Evolutionary conservation across 2,113 vertebrate genomes (phyloP).

Genomic region (Manacus vitellinus): DNA sequence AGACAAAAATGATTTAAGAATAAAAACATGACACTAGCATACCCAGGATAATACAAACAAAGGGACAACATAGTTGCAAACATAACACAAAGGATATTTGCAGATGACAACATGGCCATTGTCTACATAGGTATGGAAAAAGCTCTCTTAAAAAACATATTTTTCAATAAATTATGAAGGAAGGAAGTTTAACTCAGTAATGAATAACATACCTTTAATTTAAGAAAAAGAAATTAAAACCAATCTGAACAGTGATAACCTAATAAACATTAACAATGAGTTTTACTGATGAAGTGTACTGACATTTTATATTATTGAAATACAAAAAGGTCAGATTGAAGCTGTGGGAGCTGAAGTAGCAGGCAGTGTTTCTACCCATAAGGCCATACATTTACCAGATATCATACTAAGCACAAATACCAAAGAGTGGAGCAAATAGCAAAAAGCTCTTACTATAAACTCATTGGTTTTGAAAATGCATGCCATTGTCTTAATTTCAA

Average conservation of each 20-base stretch:
- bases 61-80: not conserved
- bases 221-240: not conserved
- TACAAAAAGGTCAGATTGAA: not conserved
- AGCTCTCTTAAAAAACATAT: not conserved
- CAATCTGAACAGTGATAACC: not conserved
- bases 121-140: not conserved
- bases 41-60: not conserved
- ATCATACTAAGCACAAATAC: not conserved
- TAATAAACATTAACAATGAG: not conserved
- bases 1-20: slow-evolving; percentile 41
- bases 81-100: not conserved
- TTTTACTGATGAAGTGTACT: not conserved
- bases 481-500: not conserved
- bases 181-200: not conserved
- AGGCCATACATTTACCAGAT: not conserved
- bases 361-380: not conserved
- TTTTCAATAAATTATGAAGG: not conserved
- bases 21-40: not conserved
- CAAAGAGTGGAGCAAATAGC: not conserved
- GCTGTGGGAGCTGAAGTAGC: not conserved
- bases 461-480: not conserved
- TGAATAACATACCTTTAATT: not conserved
- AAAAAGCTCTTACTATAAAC: not conserved
- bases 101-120: not conserved
- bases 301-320: not conserved